phyloP scores from a whole-genome alignment of 2,797 vertebrate species.

The Halcyon smyrnensis region DNA sequence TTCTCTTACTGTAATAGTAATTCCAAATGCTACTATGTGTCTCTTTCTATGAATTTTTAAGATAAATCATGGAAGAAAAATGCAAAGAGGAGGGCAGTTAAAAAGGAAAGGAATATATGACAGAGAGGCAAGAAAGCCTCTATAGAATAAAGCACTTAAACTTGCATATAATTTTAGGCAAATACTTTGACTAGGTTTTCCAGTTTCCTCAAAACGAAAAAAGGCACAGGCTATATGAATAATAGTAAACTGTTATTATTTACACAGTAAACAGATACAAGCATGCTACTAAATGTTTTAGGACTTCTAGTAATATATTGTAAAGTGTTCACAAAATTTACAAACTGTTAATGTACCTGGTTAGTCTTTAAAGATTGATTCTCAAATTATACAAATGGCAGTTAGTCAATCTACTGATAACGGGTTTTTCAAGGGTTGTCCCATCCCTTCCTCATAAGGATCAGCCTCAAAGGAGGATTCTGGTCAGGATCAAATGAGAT shows the following conservation, averaged over 20 bases:
- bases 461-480: neutral
- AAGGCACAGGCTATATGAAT: neutral
- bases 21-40: neutral
- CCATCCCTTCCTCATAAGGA: neutral
- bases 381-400: neutral
- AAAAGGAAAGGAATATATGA: neutral
- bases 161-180: neutral
- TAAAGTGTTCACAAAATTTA: neutral
- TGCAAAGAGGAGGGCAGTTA: neutral
- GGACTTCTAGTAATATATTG: neutral
- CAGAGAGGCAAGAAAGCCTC: neutral
- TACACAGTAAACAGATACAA: neutral
- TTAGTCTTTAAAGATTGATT: neutral
- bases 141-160: neutral
- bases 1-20: neutral
- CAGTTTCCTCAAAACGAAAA: neutral
- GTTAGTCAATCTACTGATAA: neutral
- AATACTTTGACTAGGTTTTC: neutral
- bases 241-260: neutral
- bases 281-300: neutral
- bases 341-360: rapidly evolving
- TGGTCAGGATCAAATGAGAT: neutral
- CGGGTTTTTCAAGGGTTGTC: neutral
- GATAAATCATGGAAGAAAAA: neutral
- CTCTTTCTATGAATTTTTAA: neutral